Evolutionary conservation across 1,140 invertebrate genomes (phyloP).

Genomic region (Sinella curviseta): DNA sequence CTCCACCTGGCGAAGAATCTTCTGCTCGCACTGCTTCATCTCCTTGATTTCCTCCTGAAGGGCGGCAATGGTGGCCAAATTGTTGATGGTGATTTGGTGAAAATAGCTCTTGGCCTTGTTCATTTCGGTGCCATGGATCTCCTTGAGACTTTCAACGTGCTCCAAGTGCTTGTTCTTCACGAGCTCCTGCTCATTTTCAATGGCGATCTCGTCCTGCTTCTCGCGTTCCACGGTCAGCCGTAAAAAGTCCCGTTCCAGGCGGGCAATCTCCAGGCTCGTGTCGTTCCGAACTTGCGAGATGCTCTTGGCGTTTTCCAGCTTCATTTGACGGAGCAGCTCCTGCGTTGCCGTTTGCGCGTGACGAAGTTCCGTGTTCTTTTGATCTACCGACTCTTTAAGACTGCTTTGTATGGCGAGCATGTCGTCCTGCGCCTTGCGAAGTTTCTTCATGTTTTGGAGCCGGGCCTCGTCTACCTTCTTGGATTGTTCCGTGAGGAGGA

Average conservation of each 20-base stretch:
- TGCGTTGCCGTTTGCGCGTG: slow-evolving; percentile 72
- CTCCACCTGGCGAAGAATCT: slow-evolving; percentile 68
- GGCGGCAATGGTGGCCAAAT: slow-evolving; percentile 77
- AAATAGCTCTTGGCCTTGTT: slow-evolving; percentile 89
- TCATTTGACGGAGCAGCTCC: slow-evolving; percentile 58
- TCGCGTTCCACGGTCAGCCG: slow-evolving; percentile 72
- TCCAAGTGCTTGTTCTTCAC: slow-evolving; percentile 83
- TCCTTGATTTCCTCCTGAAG: slow-evolving; percentile 83
- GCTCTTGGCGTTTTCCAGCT: slow-evolving; percentile 28
- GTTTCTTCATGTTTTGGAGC: slow-evolving; percentile 42
- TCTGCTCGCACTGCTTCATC: slow-evolving; percentile 75
- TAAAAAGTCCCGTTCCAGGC: slow-evolving; percentile 62
- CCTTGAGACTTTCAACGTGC: slow-evolving; percentile 72
- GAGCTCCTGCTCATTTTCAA: slow-evolving; percentile 79
- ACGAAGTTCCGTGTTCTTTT: slow-evolving; percentile 71
- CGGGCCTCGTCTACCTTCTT: slow-evolving; percentile 69
- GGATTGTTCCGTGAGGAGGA: slow-evolving; percentile 87
- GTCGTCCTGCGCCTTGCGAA: slow-evolving; percentile 44
- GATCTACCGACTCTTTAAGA: slow-evolving; percentile 63
- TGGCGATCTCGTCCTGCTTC: slow-evolving; percentile 30
- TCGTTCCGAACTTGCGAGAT: slow-evolving; percentile 31
- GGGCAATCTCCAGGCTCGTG: slow-evolving; percentile 30
- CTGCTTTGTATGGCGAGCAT: slow-evolving; percentile 31
- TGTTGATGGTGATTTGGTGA: slow-evolving; percentile 89
- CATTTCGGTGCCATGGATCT: slow-evolving; percentile 80